These are phyloP conservation scores for Camponotus vicinus DNA, from an alignment of 1,140 invertebrate species.

Conservation along the genomic window DNA sequence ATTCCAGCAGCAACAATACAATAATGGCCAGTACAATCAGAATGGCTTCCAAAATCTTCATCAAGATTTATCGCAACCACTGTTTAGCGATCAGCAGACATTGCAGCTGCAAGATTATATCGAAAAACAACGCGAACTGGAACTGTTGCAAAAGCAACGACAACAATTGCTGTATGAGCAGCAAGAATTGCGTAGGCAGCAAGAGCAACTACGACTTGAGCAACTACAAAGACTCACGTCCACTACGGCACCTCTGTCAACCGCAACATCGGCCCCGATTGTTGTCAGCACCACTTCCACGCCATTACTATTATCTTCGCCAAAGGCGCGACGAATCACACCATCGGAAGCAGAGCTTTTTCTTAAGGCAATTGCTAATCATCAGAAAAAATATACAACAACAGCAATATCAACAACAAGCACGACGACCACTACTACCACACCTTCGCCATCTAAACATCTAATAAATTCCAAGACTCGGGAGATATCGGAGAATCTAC, in stretches of 20 bases:
- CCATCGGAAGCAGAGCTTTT: constrained; percentile 83
- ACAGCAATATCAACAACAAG: constrained; percentile 71
- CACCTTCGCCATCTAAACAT: constrained; percentile 34
- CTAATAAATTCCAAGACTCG: background rate
- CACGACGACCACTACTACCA: constrained; percentile 47
- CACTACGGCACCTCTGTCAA: constrained; percentile 74
- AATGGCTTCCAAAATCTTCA: constrained; percentile 82
- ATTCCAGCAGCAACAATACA: constrained; percentile 70
- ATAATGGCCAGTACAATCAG: constrained; percentile 77
- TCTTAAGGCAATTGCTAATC: constrained; percentile 83
- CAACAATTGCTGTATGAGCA: constrained; percentile 83
- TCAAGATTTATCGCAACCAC: constrained; percentile 82
- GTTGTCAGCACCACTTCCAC: constrained; percentile 67
- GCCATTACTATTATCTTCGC: constrained; percentile 77
- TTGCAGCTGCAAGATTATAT: constrained; percentile 86
- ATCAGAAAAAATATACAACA: constrained; percentile 83
- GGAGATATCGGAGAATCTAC: constrained; percentile 76
- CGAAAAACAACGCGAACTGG: constrained; percentile 89
- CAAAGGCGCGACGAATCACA: constrained; percentile 81
- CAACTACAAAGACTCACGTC: constrained; percentile 81
- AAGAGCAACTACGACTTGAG: constrained; percentile 83
- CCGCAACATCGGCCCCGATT: constrained; percentile 26
- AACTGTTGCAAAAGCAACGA: constrained; percentile 83
- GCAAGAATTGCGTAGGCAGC: constrained; percentile 82
- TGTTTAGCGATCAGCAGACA: constrained; percentile 86